phyloP scores from a whole-genome alignment of 1,140 invertebrate species.

The Riptortus pedestris region DNA sequence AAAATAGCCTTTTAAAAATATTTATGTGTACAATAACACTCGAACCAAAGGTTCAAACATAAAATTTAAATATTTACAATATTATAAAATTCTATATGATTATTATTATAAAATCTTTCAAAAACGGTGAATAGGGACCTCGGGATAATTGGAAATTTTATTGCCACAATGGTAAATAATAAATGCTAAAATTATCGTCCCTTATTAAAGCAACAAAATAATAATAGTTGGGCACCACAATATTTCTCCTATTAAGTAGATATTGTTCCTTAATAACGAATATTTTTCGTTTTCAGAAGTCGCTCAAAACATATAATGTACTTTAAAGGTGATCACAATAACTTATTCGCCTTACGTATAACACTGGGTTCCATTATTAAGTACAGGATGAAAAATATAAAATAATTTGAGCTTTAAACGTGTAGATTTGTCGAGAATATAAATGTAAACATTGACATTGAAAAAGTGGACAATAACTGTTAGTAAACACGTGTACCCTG shows the following conservation, averaged over 20 bases:
- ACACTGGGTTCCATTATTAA: background rate
- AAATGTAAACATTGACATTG: background rate
- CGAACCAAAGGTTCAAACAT: background rate
- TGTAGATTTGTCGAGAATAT: background rate
- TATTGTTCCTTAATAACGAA: too few species aligned
- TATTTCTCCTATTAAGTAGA: background rate
- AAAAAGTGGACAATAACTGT: background rate
- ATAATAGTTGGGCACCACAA: background rate
- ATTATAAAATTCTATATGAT: conserved; percentile 15
- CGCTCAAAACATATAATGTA: background rate
- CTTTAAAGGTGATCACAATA: background rate
- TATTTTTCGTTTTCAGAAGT: too few species aligned
- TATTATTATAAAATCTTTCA: conserved; percentile 6
- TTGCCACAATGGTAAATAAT: background rate
- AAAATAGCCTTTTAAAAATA: background rate
- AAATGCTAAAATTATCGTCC: background rate
- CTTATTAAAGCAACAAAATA: background rate
- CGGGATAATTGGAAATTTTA: conserved; percentile 4
- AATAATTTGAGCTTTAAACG: conserved; percentile 5
- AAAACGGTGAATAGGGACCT: background rate
- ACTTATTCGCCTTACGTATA: conserved; percentile 3
- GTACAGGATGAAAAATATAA: conserved; percentile 5
- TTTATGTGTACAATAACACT: background rate
- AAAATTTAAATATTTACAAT: conserved; percentile 5
- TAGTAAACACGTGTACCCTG: background rate